Conservation (phyloP, 2,113 vertebrate genomes). For the Megaptera novaeangliae region DNA sequence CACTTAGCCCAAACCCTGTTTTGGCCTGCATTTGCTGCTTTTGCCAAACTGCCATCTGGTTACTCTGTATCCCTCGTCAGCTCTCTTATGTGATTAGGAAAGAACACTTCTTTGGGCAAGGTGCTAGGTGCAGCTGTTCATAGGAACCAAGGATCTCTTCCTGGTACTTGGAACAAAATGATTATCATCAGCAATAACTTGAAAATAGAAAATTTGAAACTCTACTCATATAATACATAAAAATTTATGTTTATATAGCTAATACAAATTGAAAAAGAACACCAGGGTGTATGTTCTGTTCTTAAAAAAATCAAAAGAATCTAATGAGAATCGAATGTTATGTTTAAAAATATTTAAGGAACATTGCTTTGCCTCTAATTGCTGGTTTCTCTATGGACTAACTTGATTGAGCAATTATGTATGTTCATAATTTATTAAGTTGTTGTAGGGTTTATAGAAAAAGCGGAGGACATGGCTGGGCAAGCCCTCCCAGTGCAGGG, state of each 20-base stretch:
- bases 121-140: background rate
- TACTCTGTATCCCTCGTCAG: background rate
- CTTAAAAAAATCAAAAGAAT: background rate
- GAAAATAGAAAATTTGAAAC: slow-evolving; percentile 28
- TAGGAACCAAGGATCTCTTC: background rate
- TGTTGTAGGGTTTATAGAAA: background rate
- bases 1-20: background rate
- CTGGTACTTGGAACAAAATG: background rate
- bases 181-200: background rate
- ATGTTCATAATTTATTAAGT: background rate
- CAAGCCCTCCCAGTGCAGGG: background rate
- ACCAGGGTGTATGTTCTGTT: background rate
- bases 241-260: background rate
- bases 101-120: slow-evolving; percentile 4
- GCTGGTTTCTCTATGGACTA: background rate
- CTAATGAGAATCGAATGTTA: background rate
- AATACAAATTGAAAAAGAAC: background rate
- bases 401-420: background rate
- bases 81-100: background rate
- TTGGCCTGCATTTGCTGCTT: background rate
- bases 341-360: slow-evolving; percentile 16
- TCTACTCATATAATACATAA: background rate
- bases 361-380: background rate
- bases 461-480: background rate
- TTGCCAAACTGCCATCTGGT: slow-evolving; percentile 25